Evolutionary conservation across 35 echinoderm and acorn worm species (phyloP).

Genomic region (Ophioderma brevispina): DNA sequence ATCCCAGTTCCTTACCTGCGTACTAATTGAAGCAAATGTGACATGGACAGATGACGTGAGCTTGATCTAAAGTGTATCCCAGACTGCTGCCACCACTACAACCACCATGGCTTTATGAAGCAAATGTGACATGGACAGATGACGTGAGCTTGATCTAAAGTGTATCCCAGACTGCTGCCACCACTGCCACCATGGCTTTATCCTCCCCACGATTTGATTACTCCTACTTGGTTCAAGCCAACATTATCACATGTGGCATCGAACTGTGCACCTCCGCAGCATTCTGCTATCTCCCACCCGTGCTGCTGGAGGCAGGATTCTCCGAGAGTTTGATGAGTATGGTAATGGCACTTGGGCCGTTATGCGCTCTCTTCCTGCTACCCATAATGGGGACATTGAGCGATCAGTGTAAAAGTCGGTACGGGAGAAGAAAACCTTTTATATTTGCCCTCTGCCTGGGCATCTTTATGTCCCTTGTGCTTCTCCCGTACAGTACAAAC

Average conservation of each 20-base stretch:
- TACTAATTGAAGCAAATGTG: no score
- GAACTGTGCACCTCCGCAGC: slow-evolving; percentile 93
- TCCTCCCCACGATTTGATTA: slow-evolving; percentile 42
- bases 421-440: slow-evolving; percentile 84
- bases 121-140: no score
- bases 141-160: no score
- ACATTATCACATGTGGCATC: slow-evolving; percentile 85
- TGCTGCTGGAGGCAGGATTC: slow-evolving; percentile 86
- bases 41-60: no score
- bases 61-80: no score
- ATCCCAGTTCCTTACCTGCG: no score
- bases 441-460: slow-evolving; percentile 38
- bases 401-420: slow-evolving; percentile 81
- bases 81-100: no score
- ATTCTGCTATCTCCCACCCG: slow-evolving; percentile 93
- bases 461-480: slow-evolving; percentile 52
- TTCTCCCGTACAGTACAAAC: slow-evolving; percentile 58
- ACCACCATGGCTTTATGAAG: no score
- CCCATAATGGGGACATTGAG: slow-evolving; percentile 81
- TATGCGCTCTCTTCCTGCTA: slow-evolving; percentile 77
- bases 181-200: neutral
- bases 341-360: slow-evolving; percentile 86
- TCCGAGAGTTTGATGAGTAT: slow-evolving; percentile 90
- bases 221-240: slow-evolving; percentile 57
- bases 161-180: no score